Conservation (phyloP, 1,140 invertebrate species). For the Trichonephila clavipes region DNA sequence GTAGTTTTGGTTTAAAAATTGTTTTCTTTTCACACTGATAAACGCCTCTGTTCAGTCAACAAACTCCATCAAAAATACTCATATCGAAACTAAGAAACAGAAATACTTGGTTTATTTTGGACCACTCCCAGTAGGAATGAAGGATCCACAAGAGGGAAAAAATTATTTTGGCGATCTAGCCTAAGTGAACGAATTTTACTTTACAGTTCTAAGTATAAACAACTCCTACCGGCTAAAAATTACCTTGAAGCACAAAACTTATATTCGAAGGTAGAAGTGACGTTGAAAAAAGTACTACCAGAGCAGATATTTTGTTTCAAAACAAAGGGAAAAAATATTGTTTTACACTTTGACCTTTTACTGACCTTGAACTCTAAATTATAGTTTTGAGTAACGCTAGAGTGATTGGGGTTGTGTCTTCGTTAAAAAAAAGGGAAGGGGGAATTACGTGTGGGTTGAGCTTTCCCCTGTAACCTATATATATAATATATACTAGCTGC, state of each 20-base stretch:
- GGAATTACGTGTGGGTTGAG: too few relatives aligned
- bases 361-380: constrained; percentile 38
- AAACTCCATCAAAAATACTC: background rate
- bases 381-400: background rate
- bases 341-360: background rate
- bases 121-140: background rate
- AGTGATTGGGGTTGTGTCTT: too few relatives aligned
- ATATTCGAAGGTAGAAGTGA: too few relatives aligned
- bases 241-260: too few relatives aligned
- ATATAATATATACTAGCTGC: too few relatives aligned
- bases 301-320: background rate
- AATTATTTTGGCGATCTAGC: background rate
- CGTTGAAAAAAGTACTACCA: too few relatives aligned
- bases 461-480: too few relatives aligned
- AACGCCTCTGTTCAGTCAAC: background rate
- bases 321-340: background rate
- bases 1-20: background rate
- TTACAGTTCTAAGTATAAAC: background rate
- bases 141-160: background rate
- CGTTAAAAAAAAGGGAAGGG: too few relatives aligned
- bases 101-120: background rate
- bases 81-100: background rate
- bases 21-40: background rate
- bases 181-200: background rate
- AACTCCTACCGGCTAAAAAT: too few relatives aligned